A percentile compares a stretch with the other conserved stretches of the same genome.
phyloP scores from a whole-genome alignment of 2,888 invertebrate species.

The Lasioglossum marginatum region DNA sequence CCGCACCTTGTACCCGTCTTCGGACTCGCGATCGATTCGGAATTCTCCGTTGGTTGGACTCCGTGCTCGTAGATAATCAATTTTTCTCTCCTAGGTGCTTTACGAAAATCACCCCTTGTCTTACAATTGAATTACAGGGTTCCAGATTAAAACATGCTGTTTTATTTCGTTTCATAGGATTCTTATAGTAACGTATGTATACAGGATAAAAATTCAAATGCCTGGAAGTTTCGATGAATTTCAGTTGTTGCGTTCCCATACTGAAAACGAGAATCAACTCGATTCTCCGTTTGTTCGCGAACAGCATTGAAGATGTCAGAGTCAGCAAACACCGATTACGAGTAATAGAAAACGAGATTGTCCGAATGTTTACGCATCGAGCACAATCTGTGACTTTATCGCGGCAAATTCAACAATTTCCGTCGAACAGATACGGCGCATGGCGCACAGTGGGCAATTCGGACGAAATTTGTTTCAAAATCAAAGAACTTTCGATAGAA shows the following conservation, averaged over 20 bases:
- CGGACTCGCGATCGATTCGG: not conserved
- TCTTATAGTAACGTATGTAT: not conserved
- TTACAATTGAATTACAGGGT: not conserved
- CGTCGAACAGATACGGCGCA: slow-evolving; percentile 15
- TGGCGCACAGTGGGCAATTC: too few species aligned
- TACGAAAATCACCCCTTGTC: not conserved
- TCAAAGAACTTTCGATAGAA: too few species aligned
- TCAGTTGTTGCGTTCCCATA: not conserved
- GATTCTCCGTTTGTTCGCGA: not conserved
- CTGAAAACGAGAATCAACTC: not conserved
- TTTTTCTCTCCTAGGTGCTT: not conserved
- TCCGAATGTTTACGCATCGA: not conserved
- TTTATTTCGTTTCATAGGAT: not conserved
- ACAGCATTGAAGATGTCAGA: not conserved
- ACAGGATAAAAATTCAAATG: not conserved
- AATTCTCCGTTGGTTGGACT: not conserved
- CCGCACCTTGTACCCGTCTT: not conserved
- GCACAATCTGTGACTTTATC: not conserved
- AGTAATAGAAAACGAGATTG: not conserved
- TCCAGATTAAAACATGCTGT: not conserved
- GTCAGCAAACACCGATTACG: not conserved
- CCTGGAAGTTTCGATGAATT: not conserved
- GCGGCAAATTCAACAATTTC: not conserved
- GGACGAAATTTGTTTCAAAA: too few species aligned
- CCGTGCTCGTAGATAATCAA: not conserved